Percentiles rank a stretch among this genome's conserved stretches.
phyloP scores from a whole-genome alignment of 2,113 vertebrate species.

The Actenoides hombroni region DNA sequence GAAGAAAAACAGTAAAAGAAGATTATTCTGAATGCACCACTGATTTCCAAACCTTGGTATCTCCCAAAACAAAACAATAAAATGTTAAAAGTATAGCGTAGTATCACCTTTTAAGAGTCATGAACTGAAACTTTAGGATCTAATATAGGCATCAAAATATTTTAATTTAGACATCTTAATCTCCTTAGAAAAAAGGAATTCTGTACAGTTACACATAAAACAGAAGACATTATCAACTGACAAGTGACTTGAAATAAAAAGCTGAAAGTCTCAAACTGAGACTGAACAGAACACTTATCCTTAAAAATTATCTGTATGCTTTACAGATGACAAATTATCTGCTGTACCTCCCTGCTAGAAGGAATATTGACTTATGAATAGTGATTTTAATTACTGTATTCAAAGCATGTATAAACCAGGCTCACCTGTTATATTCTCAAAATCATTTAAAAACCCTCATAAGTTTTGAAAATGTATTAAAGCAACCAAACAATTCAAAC shows the following conservation, averaged over 20 bases:
- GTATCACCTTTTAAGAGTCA: not conserved
- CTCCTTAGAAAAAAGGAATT: not conserved
- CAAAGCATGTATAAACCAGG: not conserved
- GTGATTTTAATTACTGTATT: not conserved
- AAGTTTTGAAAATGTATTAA: not conserved
- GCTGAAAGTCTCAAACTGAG: not conserved
- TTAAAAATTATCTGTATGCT: not conserved
- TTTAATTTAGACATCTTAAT: not conserved
- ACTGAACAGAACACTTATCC: not conserved
- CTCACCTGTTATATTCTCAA: not conserved
- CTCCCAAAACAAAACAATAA: not conserved
- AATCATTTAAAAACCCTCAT: accelerated
- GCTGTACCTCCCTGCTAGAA: not conserved
- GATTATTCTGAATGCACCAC: not conserved
- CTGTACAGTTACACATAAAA: not conserved
- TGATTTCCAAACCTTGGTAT: not conserved
- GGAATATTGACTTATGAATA: not conserved
- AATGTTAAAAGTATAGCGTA: not conserved
- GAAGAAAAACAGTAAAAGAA: not conserved
- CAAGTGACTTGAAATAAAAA: not conserved
- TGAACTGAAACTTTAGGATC: not conserved
- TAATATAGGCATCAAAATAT: not conserved
- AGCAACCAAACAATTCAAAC: not conserved
- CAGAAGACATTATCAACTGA: not conserved
- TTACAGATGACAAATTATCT: not conserved